Evolutionary conservation across 2,113 vertebrate genomes (phyloP).

Genomic region (Protomyctophum bolini): DNA sequence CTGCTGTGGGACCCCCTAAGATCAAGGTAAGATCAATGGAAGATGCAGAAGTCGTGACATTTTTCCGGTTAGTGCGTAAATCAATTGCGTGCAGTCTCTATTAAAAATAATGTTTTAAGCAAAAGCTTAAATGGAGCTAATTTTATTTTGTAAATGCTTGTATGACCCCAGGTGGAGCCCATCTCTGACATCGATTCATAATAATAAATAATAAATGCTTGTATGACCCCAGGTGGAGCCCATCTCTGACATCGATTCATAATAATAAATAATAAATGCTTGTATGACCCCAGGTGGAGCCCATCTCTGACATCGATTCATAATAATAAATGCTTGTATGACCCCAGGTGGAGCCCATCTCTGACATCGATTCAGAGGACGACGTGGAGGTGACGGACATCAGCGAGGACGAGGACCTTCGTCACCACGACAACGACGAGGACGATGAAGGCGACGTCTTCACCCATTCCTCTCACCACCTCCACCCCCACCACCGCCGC

Average conservation of each 20-base stretch:
- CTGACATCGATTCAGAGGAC: conserved; percentile 86
- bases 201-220: too few relatives aligned
- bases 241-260: conserved; percentile 87
- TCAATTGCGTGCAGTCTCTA: too few relatives aligned
- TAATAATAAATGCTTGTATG: background rate
- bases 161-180: conserved; percentile 82
- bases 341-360: conserved; percentile 87
- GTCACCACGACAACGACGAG: conserved; percentile 29
- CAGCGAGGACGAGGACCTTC: conserved; percentile 82
- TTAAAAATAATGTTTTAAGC: too few relatives aligned
- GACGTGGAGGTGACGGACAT: conserved; percentile 93
- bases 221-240: conserved; percentile 83
- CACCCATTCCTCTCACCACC: conserved; percentile 20
- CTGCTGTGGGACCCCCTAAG: conserved; percentile 73
- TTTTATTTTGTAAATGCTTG: too few relatives aligned
- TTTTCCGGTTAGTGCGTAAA: too few relatives aligned
- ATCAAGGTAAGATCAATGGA: conserved; percentile 80
- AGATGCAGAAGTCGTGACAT: background rate
- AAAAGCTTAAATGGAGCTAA: too few relatives aligned
- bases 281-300: conserved; percentile 82
- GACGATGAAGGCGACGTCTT: conserved; percentile 63
- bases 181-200: conserved; percentile 88
- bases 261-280: too few relatives aligned
- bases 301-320: conserved; percentile 87
- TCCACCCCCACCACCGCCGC: conserved; percentile 24